Evolutionary conservation across 2,113 vertebrate genomes (phyloP).

Genomic region (Bombycilla garrulus): DNA sequence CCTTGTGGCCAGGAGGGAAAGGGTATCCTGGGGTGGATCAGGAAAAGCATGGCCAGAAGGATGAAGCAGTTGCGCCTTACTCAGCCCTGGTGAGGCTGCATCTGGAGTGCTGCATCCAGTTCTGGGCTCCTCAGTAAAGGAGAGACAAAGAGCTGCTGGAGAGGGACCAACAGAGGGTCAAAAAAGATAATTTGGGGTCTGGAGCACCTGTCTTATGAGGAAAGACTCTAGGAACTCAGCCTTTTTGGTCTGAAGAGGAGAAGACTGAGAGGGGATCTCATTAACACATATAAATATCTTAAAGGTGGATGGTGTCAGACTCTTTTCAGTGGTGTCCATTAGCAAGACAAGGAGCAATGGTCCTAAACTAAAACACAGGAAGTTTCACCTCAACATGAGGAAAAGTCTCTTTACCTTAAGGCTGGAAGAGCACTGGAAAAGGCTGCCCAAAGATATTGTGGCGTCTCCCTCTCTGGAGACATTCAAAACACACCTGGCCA

Average conservation of each 20-base stretch:
- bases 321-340: background rate
- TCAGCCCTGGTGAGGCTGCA: fast-evolving
- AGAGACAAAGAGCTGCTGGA: background rate
- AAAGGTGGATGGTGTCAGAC: background rate
- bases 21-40: fast-evolving
- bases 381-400: background rate
- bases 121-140: background rate
- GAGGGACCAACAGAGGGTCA: background rate
- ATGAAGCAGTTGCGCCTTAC: fast-evolving
- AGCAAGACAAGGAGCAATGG: background rate
- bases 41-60: background rate
- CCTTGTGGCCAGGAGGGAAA: background rate
- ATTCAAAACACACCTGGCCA: background rate
- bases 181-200: background rate
- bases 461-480: background rate
- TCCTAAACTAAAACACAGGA: background rate
- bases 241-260: background rate
- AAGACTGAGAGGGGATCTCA: background rate
- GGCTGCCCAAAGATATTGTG: background rate
- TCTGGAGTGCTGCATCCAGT: no score
- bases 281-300: background rate
- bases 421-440: background rate
- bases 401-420: background rate
- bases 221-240: background rate
- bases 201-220: background rate